These are phyloP conservation scores for Arnoldichthys spilopterus DNA, from an alignment of 2,797 vertebrate genomes.

Conservation along the genomic window DNA sequence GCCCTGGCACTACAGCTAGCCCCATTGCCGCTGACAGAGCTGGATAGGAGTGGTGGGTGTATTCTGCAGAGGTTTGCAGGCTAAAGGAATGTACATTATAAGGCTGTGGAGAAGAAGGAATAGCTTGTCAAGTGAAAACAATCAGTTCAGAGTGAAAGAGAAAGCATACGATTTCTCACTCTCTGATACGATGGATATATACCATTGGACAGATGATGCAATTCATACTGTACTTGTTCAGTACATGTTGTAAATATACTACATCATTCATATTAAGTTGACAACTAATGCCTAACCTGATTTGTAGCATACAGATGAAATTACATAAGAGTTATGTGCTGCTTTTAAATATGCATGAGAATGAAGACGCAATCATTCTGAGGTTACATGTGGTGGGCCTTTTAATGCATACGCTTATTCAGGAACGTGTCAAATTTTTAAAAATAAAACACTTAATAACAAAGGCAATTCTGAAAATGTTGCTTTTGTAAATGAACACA, in stretches of 20 bases:
- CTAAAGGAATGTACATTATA: slow-evolving; percentile 17
- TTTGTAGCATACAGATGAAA: background rate
- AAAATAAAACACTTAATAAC: background rate
- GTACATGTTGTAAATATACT: background rate
- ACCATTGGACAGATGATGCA: background rate
- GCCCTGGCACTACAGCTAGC: slow-evolving; percentile 34
- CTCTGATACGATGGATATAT: background rate
- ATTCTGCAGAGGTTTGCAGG: slow-evolving; percentile 52
- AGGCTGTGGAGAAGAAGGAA: slow-evolving; percentile 18
- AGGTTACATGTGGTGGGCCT: slow-evolving; percentile 5
- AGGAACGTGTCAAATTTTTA: background rate
- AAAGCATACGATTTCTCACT: background rate
- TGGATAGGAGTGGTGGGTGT: slow-evolving; percentile 38
- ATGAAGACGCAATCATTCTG: slow-evolving; percentile 26
- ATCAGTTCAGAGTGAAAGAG: background rate
- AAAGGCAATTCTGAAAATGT: slow-evolving; percentile 4
- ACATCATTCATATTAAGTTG: background rate
- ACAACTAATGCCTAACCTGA: background rate
- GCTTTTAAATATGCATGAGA: slow-evolving; percentile 50
- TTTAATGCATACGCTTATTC: background rate
- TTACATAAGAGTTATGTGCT: slow-evolving; percentile 32
- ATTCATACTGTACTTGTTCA: background rate
- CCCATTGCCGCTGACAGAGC: slow-evolving; percentile 37
- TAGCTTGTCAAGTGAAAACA: slow-evolving; percentile 25
- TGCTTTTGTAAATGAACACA: background rate